These are phyloP conservation scores for Turnix velox DNA, from an alignment of 2,113 vertebrate genomes.

Conservation along the genomic window DNA sequence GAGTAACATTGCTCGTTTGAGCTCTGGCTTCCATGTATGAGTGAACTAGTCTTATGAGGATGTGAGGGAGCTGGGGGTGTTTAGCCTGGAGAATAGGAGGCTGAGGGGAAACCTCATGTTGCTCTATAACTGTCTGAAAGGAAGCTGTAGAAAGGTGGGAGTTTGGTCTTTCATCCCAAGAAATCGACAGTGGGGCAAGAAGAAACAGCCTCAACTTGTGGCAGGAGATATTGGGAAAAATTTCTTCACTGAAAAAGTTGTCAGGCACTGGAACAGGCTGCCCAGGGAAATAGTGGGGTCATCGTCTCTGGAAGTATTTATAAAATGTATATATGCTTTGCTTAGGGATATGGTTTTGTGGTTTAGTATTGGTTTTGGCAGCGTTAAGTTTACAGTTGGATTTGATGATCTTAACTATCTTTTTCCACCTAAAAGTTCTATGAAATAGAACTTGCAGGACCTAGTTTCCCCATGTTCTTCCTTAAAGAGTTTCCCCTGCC, in stretches of 20 bases:
- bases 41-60: not conserved
- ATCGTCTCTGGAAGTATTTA: not conserved
- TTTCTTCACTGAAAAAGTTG: not conserved
- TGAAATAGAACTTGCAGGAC: not conserved
- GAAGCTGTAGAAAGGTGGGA: not conserved
- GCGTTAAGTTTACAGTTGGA: not conserved
- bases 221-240: not conserved
- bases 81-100: not conserved
- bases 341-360: not conserved
- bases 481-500: not conserved
- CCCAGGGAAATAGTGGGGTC: not conserved
- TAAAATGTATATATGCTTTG: not conserved
- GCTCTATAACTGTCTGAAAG: not conserved
- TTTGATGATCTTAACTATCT: not conserved
- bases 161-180: not conserved
- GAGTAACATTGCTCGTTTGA: accelerated
- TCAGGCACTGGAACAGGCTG: not conserved
- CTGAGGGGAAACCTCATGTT: not conserved
- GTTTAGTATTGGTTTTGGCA: not conserved
- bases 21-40: not conserved
- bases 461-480: not conserved
- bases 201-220: not conserved
- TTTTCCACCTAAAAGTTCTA: not conserved
- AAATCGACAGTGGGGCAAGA: not conserved
- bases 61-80: not conserved